These are phyloP conservation scores for Botia almorhae DNA, from an alignment of 2,797 vertebrate species.

Conservation along the genomic window DNA sequence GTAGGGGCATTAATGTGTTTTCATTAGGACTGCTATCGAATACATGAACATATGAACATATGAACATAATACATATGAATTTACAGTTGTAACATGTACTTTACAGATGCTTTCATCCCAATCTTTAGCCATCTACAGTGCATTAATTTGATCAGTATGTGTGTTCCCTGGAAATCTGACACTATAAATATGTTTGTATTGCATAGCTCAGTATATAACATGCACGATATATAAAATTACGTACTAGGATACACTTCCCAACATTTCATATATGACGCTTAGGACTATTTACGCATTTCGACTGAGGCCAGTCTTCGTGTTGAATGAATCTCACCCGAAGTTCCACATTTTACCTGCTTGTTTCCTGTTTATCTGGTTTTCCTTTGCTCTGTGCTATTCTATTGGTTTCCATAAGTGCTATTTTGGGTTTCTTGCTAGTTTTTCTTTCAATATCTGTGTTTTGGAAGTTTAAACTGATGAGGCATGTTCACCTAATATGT, in stretches of 20 bases:
- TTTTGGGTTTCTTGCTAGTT: conserved; percentile 64
- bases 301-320: conserved; percentile 28
- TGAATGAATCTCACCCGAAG: conserved; percentile 42
- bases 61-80: too few species aligned
- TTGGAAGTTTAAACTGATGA: not conserved
- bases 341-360: conserved; percentile 49
- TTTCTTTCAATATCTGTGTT: conserved; percentile 66
- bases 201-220: not conserved
- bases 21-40: not conserved
- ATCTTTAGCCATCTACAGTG: too few species aligned
- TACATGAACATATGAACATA: not conserved
- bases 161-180: not conserved
- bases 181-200: not conserved
- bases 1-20: not conserved
- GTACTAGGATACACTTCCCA: not conserved
- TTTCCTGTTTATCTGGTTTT: conserved; percentile 56
- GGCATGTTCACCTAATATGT: not conserved
- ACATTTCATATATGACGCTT: not conserved
- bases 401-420: conserved; percentile 47
- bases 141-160: too few species aligned
- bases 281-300: not conserved
- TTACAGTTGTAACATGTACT: not conserved
- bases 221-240: not conserved
- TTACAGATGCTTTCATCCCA: not conserved
- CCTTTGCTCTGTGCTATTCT: conserved; percentile 61